A percentile compares a stretch with the other conserved stretches of the same genome.
These are phyloP conservation scores for Eudemis profundana DNA, from an alignment of 2,888 invertebrate genomes.

Conservation along the genomic window DNA sequence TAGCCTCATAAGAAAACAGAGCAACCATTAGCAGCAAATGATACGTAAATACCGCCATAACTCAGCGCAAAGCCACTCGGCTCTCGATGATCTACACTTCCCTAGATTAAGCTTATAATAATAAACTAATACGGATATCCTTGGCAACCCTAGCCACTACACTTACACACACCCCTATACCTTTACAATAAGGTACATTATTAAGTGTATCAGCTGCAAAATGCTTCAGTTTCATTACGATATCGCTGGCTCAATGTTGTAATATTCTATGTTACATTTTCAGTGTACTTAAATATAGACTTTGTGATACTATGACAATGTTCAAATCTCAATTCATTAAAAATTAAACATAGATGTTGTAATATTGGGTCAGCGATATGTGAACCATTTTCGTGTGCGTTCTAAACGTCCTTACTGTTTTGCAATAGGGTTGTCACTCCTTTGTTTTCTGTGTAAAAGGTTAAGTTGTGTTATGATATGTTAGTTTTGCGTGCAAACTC, in stretches of 20 bases:
- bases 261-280: too few species aligned
- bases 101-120: constrained; percentile 59
- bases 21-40: constrained; percentile 23
- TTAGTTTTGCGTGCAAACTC: constrained; percentile 66
- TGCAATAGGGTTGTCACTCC: constrained; percentile 1
- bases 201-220: not conserved
- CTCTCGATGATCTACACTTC: constrained; percentile 50
- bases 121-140: constrained; percentile 56
- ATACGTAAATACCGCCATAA: constrained; percentile 42
- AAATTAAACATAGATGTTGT: too few species aligned
- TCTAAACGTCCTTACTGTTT: not conserved
- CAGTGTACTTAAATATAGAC: too few species aligned
- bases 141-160: constrained; percentile 36
- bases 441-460: constrained; percentile 4
- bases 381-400: not conserved
- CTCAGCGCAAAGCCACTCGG: constrained; percentile 46
- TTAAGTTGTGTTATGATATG: constrained; percentile 43
- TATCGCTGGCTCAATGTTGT: too few species aligned
- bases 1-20: constrained; percentile 23
- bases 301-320: too few species aligned
- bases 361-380: too few species aligned
- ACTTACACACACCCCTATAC: not conserved
- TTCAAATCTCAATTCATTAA: too few species aligned
- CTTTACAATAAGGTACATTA: constrained; percentile 9
- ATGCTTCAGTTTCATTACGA: constrained; percentile 4